These are phyloP conservation scores for Callimorpha dominula DNA, from an alignment of 2,888 invertebrate species.

Conservation along the genomic window DNA sequence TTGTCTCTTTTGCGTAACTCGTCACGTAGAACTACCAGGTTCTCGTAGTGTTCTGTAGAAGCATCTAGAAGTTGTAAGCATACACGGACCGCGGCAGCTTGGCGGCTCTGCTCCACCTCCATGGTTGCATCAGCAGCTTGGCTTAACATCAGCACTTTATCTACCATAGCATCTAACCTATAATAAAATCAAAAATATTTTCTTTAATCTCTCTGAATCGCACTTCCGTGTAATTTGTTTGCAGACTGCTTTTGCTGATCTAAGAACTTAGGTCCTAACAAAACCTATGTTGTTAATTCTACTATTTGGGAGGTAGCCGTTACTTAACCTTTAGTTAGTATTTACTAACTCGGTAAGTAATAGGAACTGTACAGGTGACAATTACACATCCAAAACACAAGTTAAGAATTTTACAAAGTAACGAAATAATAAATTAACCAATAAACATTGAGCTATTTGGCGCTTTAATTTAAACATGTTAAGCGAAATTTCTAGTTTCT, in stretches of 20 bases:
- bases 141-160: constrained; percentile 68
- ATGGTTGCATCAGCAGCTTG: constrained; percentile 69
- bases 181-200: constrained; percentile 15
- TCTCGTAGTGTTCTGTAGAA: constrained; percentile 77
- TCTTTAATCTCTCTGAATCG: neutral
- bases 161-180: constrained; percentile 78
- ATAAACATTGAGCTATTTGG: neutral
- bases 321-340: too few relatives aligned
- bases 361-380: too few relatives aligned
- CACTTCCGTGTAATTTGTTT: neutral
- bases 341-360: too few relatives aligned
- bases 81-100: constrained; percentile 65
- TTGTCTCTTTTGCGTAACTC: constrained; percentile 66
- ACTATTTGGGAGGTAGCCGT: too few relatives aligned
- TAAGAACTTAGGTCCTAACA: neutral
- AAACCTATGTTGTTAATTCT: neutral
- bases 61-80: constrained; percentile 74
- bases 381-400: too few relatives aligned
- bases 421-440: too few relatives aligned
- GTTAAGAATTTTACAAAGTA: too few relatives aligned
- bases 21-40: constrained; percentile 70
- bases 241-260: neutral
- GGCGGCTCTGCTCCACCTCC: constrained; percentile 69
- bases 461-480: neutral
- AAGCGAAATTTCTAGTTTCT: neutral